Conservation (phyloP, 2,888 invertebrate genomes). For the Axea sp. region DNA sequence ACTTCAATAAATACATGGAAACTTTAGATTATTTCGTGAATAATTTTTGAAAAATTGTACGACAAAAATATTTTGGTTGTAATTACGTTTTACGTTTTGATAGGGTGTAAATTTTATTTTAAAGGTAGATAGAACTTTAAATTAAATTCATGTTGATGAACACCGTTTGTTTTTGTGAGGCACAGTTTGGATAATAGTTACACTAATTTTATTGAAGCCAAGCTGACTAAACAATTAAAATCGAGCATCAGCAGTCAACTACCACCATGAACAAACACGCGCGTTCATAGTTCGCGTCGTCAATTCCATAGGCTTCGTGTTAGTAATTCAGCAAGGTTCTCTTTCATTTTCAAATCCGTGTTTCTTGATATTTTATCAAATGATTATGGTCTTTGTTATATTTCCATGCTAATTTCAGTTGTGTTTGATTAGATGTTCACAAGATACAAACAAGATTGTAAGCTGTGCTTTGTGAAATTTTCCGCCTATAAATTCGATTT, state of each 20-base stretch:
- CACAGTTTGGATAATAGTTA: constrained; percentile 22
- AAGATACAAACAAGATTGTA: too few species aligned
- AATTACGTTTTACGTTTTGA: too few species aligned
- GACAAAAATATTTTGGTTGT: too few species aligned
- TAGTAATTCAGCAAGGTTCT: constrained; percentile 40
- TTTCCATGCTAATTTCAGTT: constrained; percentile 35
- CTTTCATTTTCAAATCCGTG: constrained; percentile 32
- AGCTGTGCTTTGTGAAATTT: too few species aligned
- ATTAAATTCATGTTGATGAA: too few species aligned
- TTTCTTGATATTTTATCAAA: constrained; percentile 48
- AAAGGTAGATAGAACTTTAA: too few species aligned
- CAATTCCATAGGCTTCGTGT: constrained; percentile 44
- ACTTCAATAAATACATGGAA: constrained; percentile 29
- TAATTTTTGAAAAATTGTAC: constrained; percentile 8
- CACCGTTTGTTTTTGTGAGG: neutral
- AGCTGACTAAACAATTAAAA: constrained; percentile 56
- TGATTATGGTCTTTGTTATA: constrained; percentile 22
- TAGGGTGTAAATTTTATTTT: too few species aligned
- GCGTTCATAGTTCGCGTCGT: constrained; percentile 54
- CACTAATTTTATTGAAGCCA: constrained; percentile 36
- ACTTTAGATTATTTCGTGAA: constrained; percentile 17
- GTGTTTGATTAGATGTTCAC: constrained; percentile 20
- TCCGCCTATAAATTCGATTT: too few species aligned
- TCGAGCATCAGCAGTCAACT: constrained; percentile 41
- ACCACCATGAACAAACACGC: constrained; percentile 13